Base-by-base conservation (phyloP, 2,888 invertebrate genomes). In the Tridacna crocea region DNA sequence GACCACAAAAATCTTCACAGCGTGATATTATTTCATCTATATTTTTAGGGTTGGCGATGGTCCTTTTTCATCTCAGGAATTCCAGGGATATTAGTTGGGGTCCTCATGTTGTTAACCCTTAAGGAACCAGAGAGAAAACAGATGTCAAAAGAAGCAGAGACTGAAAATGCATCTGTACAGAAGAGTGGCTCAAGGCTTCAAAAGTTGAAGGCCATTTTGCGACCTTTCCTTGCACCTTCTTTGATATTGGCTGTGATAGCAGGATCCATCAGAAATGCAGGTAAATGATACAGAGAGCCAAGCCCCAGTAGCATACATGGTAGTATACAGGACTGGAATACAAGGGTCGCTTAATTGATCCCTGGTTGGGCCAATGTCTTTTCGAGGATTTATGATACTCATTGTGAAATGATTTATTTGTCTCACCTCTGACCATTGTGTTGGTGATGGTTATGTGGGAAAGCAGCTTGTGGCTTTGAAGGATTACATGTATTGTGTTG, bases 21-120 rank as follows among this genome's bases (percentile, higher is more conserved):
- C n/a, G n/a, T n/a, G n/a, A n/a, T n/a, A n/a, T n/a, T 36, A 36
- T 36, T 4, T 8, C 2, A 36, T 36, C 8, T 36, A 36, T 36
- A 36, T 36, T 36, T 88, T 26, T 90, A 94, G 94, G 94, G 94
- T 0, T 95, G 95, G 95, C 85, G 95, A 72, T 95, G 94, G 94
- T 91, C 94, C 0, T 95, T 93, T 81, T 92, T 92, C 79, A 88
- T 95, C 15, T 91, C 94, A 27, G 95, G 94, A 8, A 90, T 94
- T 12, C 94, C 94, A n/a, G 95, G 95, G 11, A 81, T 94, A 0
- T 79, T 92, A 8, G 78, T 94, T 0, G 94, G 93, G 2, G 51
- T 93, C 0, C 63, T 95, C 19, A 92, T 94, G 36, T 80, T 94
- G 8, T 12, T 93, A 11, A 92, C 94, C 0, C 91, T 95, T 13